Evolutionary conservation across 1,140 invertebrate species (phyloP).

Genomic region (Lucilia cuprina): DNA sequence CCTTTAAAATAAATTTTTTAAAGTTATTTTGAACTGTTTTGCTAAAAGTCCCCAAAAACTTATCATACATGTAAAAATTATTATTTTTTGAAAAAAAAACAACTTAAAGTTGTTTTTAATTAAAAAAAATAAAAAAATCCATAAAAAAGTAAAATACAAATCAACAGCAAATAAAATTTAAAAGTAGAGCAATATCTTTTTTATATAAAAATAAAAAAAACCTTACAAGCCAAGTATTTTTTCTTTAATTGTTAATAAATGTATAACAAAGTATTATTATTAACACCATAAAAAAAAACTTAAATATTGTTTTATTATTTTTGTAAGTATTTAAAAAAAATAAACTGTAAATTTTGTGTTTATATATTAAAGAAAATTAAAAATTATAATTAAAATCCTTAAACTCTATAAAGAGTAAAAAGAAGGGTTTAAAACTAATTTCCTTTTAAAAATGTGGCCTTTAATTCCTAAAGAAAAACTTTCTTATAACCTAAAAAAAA

Average conservation of each 20-base stretch:
- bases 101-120: not conserved
- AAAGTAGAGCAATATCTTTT: not conserved
- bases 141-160: not conserved
- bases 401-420: not conserved
- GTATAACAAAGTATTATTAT: not conserved
- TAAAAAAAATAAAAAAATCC: not conserved
- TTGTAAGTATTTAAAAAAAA: not conserved
- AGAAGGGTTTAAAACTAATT: too few relatives aligned
- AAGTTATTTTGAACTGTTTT: not conserved
- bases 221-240: not conserved
- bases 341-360: not conserved
- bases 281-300: not conserved
- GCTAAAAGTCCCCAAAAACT: not conserved
- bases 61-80: not conserved
- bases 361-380: not conserved
- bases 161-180: not conserved
- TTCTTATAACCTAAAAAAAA: not conserved
- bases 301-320: not conserved
- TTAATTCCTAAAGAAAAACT: not conserved
- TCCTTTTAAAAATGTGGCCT: not conserved
- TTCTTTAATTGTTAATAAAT: not conserved
- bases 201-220: not conserved
- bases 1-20: not conserved
- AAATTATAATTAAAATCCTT: not conserved
- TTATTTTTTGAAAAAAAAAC: not conserved